Conservation (phyloP, 2,113 vertebrate species). For the Sapayoa aenigma region DNA sequence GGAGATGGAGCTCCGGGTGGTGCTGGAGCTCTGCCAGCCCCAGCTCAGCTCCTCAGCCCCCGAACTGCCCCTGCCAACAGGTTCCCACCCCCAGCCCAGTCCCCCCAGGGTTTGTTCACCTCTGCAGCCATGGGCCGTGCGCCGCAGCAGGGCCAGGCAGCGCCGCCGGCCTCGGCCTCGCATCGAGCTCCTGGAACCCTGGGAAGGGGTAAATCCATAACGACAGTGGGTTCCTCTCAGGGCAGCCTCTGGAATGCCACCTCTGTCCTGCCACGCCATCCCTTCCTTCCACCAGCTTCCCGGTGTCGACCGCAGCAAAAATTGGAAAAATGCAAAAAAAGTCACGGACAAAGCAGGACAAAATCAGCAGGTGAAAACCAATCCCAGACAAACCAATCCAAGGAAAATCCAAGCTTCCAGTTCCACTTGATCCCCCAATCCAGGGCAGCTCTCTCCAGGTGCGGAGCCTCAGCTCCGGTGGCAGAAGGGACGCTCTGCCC, state of each 20-base stretch:
- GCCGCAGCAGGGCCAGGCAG: neutral
- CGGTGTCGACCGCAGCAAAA: neutral
- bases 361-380: neutral
- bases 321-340: neutral
- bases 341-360: neutral
- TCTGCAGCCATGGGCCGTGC: neutral
- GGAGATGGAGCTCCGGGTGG: neutral
- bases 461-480: neutral
- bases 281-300: neutral
- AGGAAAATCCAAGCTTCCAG: neutral
- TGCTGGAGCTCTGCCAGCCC: neutral
- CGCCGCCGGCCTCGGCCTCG: neutral
- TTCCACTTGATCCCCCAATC: neutral
- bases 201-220: neutral
- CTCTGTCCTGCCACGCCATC: neutral
- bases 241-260: neutral
- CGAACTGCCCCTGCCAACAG: too few species aligned
- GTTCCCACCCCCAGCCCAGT: neutral
- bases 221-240: neutral
- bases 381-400: neutral
- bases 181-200: neutral
- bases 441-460: neutral
- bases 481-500: accelerated
- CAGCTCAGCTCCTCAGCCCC: accelerated
- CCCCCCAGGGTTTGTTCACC: neutral